Percentiles rank a stretch among this genome's conserved stretches.
Conservation (phyloP, 2,797 vertebrate species). For the Uromys caudimaculatus region DNA sequence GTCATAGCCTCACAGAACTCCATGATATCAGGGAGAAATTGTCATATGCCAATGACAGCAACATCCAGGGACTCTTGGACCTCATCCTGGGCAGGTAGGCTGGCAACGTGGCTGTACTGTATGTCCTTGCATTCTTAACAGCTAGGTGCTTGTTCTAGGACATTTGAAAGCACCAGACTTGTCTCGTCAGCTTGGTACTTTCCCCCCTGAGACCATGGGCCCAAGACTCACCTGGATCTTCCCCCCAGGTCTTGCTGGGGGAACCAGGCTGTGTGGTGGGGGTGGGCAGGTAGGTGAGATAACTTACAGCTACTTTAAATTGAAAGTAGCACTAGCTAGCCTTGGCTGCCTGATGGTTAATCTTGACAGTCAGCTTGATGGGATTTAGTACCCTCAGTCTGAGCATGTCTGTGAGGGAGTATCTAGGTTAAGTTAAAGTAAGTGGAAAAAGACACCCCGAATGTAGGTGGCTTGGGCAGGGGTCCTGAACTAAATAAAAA, state of each 20-base stretch:
- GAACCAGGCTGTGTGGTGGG: background rate
- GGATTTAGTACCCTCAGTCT: background rate
- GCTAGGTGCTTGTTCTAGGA: background rate
- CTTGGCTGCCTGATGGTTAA: background rate
- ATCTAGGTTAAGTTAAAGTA: background rate
- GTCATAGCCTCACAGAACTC: background rate
- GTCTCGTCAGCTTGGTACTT: background rate
- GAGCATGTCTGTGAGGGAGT: background rate
- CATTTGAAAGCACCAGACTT: background rate
- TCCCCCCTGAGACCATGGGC: background rate
- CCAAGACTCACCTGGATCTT: no score
- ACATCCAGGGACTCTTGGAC: constrained; percentile 84
- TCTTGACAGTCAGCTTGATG: background rate
- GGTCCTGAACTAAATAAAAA: no score
- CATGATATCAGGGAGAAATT: background rate
- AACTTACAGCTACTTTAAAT: background rate
- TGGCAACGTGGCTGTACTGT: constrained; percentile 80
- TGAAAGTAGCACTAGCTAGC: background rate
- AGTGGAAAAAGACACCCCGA: background rate
- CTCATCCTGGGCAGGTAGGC: constrained; percentile 89
- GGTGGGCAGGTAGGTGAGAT: background rate
- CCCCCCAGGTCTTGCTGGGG: background rate
- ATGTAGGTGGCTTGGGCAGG: background rate
- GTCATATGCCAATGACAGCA: constrained; percentile 91
- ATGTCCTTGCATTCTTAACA: background rate